Evolutionary conservation across 2,888 invertebrate species (phyloP).

Genomic region (Sphecodes monilicornis): DNA sequence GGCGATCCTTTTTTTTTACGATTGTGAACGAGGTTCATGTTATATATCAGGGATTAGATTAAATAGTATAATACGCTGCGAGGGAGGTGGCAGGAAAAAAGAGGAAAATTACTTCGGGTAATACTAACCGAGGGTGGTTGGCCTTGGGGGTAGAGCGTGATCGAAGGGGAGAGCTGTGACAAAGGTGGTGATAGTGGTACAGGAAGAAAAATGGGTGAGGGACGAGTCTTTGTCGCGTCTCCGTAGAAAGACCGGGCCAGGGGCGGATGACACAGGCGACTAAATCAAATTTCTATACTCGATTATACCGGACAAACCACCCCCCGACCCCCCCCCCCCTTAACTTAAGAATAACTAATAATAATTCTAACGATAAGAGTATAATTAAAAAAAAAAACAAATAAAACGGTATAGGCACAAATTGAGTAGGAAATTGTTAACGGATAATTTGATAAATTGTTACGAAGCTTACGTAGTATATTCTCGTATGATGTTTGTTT

Average conservation of each 20-base stretch:
- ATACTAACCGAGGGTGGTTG: conserved; percentile 51
- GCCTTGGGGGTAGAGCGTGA: conserved; percentile 18
- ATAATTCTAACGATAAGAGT: conserved; percentile 8
- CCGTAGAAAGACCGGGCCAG: conserved; percentile 14
- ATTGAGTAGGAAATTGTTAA: conserved; percentile 5
- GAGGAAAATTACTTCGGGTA: not conserved
- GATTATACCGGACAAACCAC: not conserved
- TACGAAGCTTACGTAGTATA: conserved; percentile 15
- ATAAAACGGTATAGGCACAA: not conserved
- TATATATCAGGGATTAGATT: conserved; percentile 84
- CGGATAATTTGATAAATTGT: conserved; percentile 16
- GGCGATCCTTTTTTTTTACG: conserved; percentile 78
- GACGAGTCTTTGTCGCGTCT: conserved; percentile 18
- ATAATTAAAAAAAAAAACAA: not conserved
- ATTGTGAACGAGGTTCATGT: conserved; percentile 82
- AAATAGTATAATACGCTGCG: conserved; percentile 81
- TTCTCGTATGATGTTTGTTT: conserved; percentile 15
- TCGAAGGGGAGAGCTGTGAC: conserved; percentile 53
- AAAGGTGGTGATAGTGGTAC: conserved; percentile 81
- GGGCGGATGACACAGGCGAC: not conserved
- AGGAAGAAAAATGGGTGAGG: conserved; percentile 13
- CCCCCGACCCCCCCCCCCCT: not conserved
- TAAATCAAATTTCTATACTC: conserved; percentile 7
- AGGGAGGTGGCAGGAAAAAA: conserved; percentile 71
- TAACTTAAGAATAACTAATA: not conserved